phyloP scores from a whole-genome alignment of 2,888 invertebrate species.

The Caenorhabditis sulstoni region DNA sequence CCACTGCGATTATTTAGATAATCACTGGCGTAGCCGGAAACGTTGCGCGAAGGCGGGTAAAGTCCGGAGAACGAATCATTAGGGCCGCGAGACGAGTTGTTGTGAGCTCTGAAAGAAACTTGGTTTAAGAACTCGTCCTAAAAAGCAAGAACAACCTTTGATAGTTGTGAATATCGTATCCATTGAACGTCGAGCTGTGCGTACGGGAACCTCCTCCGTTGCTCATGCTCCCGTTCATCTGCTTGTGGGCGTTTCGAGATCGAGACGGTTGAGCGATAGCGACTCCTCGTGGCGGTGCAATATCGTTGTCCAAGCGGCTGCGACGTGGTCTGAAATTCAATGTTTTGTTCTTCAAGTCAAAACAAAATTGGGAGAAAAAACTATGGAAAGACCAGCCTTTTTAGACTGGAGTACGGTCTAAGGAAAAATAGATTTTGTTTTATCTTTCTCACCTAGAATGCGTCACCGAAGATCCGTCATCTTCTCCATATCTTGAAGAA shows the following conservation, averaged over 20 bases:
- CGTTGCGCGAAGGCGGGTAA: conserved; percentile 34
- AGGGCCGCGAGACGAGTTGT: conserved; percentile 32
- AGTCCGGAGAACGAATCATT: conserved; percentile 45
- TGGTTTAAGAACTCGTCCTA: no score
- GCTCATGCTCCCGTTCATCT: conserved; percentile 5
- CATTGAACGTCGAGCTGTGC: conserved; percentile 55
- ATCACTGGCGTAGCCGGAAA: conserved; percentile 44
- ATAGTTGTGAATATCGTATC: conserved; percentile 34
- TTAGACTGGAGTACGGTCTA: no score
- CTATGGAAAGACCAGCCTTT: no score
- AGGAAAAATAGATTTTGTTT: no score
- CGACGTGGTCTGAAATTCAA: conserved; percentile 46
- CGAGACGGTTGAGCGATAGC: conserved; percentile 32
- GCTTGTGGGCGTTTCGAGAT: conserved; percentile 26
- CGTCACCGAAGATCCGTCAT: conserved; percentile 46
- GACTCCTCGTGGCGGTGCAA: conserved; percentile 32
- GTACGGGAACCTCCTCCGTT: conserved; percentile 23
- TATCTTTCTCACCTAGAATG: conserved; percentile 45
- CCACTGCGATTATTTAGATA: conserved; percentile 39
- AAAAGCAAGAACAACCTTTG: conserved; percentile 9
- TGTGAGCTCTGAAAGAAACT: conserved; percentile 16
- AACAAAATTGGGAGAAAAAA: neutral
- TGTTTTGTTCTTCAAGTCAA: neutral
- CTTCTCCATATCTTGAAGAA: conserved; percentile 58
- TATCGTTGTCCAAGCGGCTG: conserved; percentile 53